Conservation (phyloP, 2,888 invertebrate species). For the Timema podura region DNA sequence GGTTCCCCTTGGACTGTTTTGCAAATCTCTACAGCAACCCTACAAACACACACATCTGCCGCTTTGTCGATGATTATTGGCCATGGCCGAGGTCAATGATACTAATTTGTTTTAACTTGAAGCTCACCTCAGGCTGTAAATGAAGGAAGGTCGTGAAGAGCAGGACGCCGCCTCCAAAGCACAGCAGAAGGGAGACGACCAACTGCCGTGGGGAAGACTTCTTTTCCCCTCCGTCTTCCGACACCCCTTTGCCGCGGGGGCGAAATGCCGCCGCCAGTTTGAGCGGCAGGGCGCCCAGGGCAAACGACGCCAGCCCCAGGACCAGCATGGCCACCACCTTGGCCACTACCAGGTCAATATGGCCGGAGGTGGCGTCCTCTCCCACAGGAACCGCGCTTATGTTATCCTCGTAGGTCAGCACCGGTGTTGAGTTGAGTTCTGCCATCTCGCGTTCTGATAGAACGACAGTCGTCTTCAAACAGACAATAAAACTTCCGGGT, state of each 20-base stretch:
- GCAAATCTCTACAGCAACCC: no score
- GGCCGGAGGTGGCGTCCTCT: background rate
- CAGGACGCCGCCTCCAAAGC: slow-evolving; percentile 63
- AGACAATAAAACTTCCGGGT: no score
- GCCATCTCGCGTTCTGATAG: no score
- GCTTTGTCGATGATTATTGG: no score
- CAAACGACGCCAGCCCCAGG: slow-evolving; percentile 68
- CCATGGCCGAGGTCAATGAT: no score
- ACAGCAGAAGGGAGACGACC: slow-evolving; percentile 54
- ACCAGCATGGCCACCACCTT: slow-evolving; percentile 76
- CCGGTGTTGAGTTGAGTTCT: no score
- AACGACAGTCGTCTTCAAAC: no score
- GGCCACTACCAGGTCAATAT: slow-evolving; percentile 52
- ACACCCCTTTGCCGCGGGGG: background rate
- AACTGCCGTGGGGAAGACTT: slow-evolving; percentile 36
- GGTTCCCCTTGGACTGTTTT: no score
- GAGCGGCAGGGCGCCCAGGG: slow-evolving; percentile 71
- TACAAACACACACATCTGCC: no score
- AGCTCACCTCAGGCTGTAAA: slow-evolving; percentile 57
- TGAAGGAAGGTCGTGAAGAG: slow-evolving; percentile 62
- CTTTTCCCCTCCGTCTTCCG: background rate
- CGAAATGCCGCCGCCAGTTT: slow-evolving; percentile 52
- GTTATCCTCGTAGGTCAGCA: background rate
- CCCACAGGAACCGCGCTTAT: slow-evolving; percentile 43
- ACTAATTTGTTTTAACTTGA: no score